These are phyloP conservation scores for Anastrepha ludens DNA, from an alignment of 1,140 invertebrate species.

Conservation along the genomic window DNA sequence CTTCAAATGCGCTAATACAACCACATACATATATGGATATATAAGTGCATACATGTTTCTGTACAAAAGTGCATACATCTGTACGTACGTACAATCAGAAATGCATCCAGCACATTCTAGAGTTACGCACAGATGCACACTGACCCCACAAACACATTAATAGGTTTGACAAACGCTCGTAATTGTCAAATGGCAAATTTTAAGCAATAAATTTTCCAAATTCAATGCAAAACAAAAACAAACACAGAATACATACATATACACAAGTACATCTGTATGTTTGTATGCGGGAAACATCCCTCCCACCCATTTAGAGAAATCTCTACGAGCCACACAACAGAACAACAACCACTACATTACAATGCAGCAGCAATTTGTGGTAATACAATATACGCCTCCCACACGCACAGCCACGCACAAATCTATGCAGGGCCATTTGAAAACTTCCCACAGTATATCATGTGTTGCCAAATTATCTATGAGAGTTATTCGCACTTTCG, in stretches of 20 bases:
- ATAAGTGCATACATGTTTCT: no score
- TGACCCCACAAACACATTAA: constrained; percentile 5
- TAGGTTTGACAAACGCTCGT: constrained; percentile 55
- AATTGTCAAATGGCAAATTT: constrained; percentile 57
- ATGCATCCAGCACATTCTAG: neutral
- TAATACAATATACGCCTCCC: neutral
- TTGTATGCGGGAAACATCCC: neutral
- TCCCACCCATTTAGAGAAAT: neutral
- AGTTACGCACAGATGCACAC: constrained; percentile 14
- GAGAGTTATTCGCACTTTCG: neutral
- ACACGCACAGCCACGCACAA: no score
- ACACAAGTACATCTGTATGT: neutral
- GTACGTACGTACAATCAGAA: no score
- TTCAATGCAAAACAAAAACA: constrained; percentile 27
- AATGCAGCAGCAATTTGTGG: neutral
- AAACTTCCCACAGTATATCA: constrained; percentile 13
- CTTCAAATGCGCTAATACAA: no score
- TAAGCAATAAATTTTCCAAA: constrained; percentile 55
- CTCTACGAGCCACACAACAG: neutral
- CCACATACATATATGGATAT: no score
- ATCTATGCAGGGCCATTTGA: neutral
- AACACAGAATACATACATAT: neutral
- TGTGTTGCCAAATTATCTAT: constrained; percentile 27
- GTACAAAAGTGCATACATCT: no score
- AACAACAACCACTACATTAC: neutral